Evolutionary conservation across 2,113 vertebrate species (phyloP).

Genomic region (Urocynchramus pylzowi): DNA sequence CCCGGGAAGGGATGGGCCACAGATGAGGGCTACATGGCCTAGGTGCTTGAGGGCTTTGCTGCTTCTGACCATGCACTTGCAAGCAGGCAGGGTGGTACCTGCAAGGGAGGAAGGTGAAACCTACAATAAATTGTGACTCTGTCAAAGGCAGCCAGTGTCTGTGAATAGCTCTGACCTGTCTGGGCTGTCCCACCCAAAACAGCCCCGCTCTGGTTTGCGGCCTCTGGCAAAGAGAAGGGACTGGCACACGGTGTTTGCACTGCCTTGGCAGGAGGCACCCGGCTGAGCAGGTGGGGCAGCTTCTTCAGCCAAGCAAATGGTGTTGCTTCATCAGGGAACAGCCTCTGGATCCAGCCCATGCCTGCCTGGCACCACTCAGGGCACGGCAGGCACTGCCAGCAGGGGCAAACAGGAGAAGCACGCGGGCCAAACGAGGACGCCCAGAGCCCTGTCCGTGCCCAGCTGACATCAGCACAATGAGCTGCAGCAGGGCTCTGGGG

Average conservation of each 20-base stretch:
- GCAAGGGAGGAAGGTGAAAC: background rate
- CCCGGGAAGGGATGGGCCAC: background rate
- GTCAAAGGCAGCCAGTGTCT: accelerated
- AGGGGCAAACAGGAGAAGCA: background rate
- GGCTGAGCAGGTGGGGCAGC: background rate
- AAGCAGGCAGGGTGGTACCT: background rate
- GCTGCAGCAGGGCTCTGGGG: background rate
- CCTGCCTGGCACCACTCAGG: background rate
- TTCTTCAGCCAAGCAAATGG: background rate
- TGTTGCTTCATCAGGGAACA: background rate
- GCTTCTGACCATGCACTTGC: background rate
- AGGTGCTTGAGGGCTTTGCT: accelerated
- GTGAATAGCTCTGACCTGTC: background rate
- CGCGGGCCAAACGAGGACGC: background rate
- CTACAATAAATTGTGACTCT: background rate
- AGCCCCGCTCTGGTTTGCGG: accelerated
- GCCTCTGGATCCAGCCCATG: background rate
- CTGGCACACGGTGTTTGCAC: accelerated
- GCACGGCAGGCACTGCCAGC: background rate
- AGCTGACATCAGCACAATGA: accelerated
- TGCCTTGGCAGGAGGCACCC: background rate
- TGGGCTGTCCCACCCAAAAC: background rate
- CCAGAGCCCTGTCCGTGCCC: accelerated
- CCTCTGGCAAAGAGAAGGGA: background rate
- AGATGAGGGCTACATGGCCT: accelerated